phyloP scores from a whole-genome alignment of 2,888 invertebrate species.

The Pomacea canaliculata region DNA sequence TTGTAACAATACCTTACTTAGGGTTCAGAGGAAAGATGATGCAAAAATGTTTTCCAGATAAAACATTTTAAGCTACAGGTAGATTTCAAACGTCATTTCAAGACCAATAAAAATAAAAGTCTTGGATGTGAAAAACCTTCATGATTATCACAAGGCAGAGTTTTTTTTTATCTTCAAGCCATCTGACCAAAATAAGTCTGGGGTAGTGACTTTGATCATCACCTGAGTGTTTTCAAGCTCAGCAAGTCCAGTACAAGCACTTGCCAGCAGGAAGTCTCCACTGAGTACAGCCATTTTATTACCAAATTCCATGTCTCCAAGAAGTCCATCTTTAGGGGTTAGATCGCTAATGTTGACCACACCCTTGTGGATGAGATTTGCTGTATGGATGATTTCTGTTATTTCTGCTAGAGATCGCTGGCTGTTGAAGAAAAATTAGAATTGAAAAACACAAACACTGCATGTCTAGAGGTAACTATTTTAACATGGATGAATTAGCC shows the following conservation, averaged over 20 bases:
- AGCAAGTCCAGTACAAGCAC: conserved; percentile 89
- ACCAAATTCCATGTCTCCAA: conserved; percentile 88
- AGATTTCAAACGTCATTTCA: no score
- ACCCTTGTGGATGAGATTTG: conserved; percentile 89
- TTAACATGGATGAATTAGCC: neutral
- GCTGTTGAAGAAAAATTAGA: conserved; percentile 35
- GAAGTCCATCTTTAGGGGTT: conserved; percentile 63
- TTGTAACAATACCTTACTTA: no score
- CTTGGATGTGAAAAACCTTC: no score
- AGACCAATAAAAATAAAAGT: no score
- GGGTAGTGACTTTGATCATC: conserved; percentile 2
- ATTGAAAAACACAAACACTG: no score
- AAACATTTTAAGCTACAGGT: no score
- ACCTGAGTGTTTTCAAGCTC: conserved; percentile 77
- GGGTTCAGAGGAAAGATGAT: no score
- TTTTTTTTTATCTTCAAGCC: no score
- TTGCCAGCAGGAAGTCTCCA: conserved; percentile 90
- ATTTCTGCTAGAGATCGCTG: conserved; percentile 82
- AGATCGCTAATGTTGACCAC: conserved; percentile 80
- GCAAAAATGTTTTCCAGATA: no score
- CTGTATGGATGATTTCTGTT: conserved; percentile 96
- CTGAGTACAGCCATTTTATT: conserved; percentile 94
- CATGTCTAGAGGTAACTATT: neutral
- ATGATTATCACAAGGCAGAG: no score
- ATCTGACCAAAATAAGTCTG: no score